Conservation (phyloP, 2,888 invertebrate genomes). For the Lacanobia wlatinum region DNA sequence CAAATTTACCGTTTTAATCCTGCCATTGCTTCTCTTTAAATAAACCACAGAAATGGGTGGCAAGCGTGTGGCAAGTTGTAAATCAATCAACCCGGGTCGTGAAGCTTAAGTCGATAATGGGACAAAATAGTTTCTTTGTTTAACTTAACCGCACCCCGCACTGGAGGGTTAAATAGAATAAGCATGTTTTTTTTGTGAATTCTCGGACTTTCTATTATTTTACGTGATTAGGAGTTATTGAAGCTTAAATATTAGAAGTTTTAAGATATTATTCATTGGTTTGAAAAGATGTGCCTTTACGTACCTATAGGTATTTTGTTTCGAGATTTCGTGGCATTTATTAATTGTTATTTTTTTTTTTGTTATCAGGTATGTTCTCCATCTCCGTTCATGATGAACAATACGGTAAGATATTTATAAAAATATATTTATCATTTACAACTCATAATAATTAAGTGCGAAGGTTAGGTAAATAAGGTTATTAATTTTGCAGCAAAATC, state of each 20-base stretch:
- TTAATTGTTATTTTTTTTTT: conserved; percentile 1
- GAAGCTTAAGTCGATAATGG: conserved; percentile 49
- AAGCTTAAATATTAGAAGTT: neutral
- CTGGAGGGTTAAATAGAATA: conserved; percentile 62
- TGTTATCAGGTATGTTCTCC: conserved; percentile 70
- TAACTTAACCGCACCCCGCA: conserved; percentile 59
- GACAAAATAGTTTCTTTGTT: conserved; percentile 59
- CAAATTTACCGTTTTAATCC: conserved; percentile 65
- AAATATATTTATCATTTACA: conserved; percentile 8
- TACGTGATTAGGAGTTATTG: neutral
- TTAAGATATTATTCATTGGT: neutral
- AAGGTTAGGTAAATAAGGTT: conserved; percentile 23
- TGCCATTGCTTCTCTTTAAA: conserved; percentile 72
- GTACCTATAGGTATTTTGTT: too few relatives aligned
- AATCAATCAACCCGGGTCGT: conserved; percentile 65
- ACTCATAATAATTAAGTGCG: neutral
- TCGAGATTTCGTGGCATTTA: neutral
- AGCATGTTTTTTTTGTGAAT: conserved; percentile 45
- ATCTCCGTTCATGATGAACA: conserved; percentile 38
- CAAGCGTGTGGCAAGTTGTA: conserved; percentile 63
- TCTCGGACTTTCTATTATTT: conserved; percentile 31
- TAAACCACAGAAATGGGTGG: conserved; percentile 55
- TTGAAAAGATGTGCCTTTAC: neutral
- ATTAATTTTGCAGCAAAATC: neutral
- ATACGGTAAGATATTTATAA: conserved; percentile 44